Evolutionary conservation across 2,113 vertebrate species (phyloP).

Genomic region (Aix galericulata): DNA sequence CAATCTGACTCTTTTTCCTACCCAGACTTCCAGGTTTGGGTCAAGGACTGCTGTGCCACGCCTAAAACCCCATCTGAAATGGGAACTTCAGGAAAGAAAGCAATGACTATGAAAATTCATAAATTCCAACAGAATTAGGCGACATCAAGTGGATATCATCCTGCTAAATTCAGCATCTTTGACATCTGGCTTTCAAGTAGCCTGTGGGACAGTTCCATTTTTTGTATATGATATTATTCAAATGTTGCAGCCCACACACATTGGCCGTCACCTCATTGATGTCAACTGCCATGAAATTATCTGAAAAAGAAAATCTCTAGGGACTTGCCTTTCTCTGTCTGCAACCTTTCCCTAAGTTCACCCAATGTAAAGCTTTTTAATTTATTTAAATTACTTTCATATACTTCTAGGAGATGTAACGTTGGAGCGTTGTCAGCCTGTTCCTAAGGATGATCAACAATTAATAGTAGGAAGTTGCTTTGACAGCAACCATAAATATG

Average conservation of each 20-base stretch:
- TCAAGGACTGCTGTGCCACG: not conserved
- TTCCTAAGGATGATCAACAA: not conserved
- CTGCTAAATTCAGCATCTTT: not conserved
- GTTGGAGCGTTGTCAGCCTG: not conserved
- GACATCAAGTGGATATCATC: not conserved
- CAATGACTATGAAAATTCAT: not conserved
- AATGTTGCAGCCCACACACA: not conserved
- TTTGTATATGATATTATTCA: not conserved
- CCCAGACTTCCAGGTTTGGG: fast-evolving
- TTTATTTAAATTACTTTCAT: not conserved
- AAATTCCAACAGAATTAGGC: not conserved
- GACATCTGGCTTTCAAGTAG: not conserved
- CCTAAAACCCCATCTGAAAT: not conserved
- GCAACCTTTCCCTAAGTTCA: not conserved
- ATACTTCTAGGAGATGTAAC: not conserved
- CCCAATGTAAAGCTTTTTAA: not conserved
- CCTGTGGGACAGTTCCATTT: not conserved
- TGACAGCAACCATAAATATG: not conserved
- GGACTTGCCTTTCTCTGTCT: not conserved
- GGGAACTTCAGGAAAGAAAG: not conserved
- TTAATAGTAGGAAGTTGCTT: not conserved
- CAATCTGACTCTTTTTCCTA: not conserved
- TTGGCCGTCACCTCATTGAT: not conserved
- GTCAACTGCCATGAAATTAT: not conserved
- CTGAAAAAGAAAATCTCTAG: not conserved